phyloP scores from a whole-genome alignment of 2,113 vertebrate species.

The Lophius piscatorius region DNA sequence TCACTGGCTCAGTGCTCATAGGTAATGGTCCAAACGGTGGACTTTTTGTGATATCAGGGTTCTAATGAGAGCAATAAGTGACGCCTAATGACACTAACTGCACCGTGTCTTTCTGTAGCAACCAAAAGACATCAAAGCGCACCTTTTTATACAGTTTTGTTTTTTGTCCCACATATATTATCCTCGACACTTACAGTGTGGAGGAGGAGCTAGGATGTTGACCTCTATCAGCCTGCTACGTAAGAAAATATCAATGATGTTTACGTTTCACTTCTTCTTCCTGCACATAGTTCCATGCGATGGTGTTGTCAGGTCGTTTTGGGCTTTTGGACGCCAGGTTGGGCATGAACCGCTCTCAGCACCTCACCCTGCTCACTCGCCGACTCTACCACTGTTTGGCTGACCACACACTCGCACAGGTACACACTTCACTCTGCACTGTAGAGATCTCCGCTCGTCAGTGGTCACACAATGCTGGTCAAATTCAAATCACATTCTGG shows the following conservation, averaged over 20 bases:
- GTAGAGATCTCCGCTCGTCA: not conserved
- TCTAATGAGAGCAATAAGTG: too few relatives aligned
- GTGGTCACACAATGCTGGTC: not conserved
- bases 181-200: too few relatives aligned
- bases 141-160: too few relatives aligned
- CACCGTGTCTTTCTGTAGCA: too few relatives aligned
- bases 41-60: too few relatives aligned
- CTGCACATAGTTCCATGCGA: constrained; percentile 88
- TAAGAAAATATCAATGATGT: not conserved
- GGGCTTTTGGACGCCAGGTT: constrained; percentile 80
- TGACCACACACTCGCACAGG: constrained; percentile 82
- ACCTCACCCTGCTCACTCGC: constrained; percentile 86
- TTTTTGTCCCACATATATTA: too few relatives aligned
- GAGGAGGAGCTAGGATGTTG: too few relatives aligned
- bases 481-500: not conserved
- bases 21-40: too few relatives aligned
- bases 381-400: constrained; percentile 91
- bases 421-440: constrained; percentile 6
- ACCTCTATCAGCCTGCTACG: too few relatives aligned
- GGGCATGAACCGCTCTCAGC: constrained; percentile 86
- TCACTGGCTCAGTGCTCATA: too few relatives aligned
- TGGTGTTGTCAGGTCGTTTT: constrained; percentile 86
- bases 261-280: not conserved
- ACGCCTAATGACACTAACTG: too few relatives aligned
- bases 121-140: too few relatives aligned